Conservation (phyloP, 2,113 vertebrate species). For the Enhydra lutris region DNA sequence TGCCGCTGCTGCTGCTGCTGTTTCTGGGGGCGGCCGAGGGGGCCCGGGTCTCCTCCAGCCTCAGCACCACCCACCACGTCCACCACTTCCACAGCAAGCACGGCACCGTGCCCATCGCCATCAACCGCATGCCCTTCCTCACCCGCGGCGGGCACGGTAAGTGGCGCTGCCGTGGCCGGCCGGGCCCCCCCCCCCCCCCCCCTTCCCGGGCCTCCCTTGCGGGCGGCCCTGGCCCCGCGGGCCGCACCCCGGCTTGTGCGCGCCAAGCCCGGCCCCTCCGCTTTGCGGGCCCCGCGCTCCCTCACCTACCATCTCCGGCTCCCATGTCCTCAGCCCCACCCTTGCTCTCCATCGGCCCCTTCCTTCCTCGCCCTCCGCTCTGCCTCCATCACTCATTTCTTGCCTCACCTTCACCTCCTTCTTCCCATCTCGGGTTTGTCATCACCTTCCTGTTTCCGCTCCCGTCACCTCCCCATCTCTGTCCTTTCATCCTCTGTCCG, state of each 20-base stretch:
- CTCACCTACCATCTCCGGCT: background rate
- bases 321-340: conserved; percentile 30
- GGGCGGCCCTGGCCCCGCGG: background rate
- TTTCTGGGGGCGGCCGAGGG: conserved; percentile 79
- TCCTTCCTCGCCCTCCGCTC: background rate
- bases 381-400: background rate
- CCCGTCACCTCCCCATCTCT: background rate
- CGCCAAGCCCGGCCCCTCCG: background rate
- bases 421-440: background rate
- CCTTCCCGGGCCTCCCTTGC: background rate
- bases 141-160: conserved; percentile 95
- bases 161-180: conserved; percentile 63
- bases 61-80: conserved; percentile 96
- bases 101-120: conserved; percentile 93
- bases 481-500: background rate
- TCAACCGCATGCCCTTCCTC: conserved; percentile 96
- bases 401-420: background rate
- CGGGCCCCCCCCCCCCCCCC: too few species aligned
- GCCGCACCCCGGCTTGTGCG: conserved; percentile 44
- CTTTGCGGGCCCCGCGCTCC: background rate
- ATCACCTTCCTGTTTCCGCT: background rate
- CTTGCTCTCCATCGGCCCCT: background rate
- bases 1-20: conserved; percentile 64
- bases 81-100: conserved; percentile 97
- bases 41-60: conserved; percentile 94